Base-by-base conservation (phyloP, 2,797 vertebrate species). In the Linurgus olivaceus region DNA sequence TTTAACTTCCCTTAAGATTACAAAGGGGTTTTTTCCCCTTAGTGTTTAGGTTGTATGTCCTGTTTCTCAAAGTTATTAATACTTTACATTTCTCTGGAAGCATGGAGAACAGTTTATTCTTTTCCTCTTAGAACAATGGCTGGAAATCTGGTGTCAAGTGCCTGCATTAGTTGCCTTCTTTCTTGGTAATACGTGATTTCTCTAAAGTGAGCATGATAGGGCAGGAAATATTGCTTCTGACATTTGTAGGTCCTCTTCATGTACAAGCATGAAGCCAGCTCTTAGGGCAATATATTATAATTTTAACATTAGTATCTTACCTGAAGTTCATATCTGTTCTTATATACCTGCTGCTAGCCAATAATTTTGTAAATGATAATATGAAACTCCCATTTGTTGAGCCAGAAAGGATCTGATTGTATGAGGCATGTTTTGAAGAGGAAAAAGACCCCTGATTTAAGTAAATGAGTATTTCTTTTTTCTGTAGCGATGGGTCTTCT, bases 21-120 rank as follows among this genome's bases (percentile, higher is more conserved):
- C 33, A 57, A 47, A 59, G 17, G 5, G 5, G 0, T 74, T 85
- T 8, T 1, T 33, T 33, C 8, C 3, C 15, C 31, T 7, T 7
- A 4, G 23, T 61, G 19, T 42, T 82, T 52, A 68, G 15, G 17
- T 21, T 44, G 5, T 35, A 20, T 38, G 15, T 84, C 6, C 6
- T 33, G 17, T 81, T 92, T 83, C 47, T 86, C 40, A 37, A 21
- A 62, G 57, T 31, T 59, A 50, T 35, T 29, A 51, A 35, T 61
- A 17, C 24, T 61, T 84, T 9, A 3, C 2, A 9, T 65, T 93
- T 75, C 50, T 88, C 38, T 33, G 57, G 66, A 25, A 73, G 18
- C 33, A 28, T 13, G 14, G 29, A 24, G 19, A 57, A 29, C 31
- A 68, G 26, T 47, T 78, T 59, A 33, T 86, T 90, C 12, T 81